Evolutionary conservation across 2,113 vertebrate species (phyloP).

Genomic region (Arothron firmamentum): DNA sequence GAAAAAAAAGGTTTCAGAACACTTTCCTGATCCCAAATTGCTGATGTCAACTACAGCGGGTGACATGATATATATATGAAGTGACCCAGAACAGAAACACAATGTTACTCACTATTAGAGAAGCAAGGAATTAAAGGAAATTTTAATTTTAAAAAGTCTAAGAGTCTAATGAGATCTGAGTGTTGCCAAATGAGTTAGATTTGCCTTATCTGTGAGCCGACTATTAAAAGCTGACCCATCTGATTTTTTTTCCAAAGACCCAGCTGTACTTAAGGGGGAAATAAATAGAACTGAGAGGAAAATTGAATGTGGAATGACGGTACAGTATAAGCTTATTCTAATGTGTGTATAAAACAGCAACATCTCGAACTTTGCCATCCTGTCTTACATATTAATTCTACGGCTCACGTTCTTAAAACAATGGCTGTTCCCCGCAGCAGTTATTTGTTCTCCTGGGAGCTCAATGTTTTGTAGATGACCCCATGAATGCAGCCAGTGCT

Average conservation of each 20-base stretch:
- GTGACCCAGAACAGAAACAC: too few relatives aligned
- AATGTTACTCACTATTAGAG: too few relatives aligned
- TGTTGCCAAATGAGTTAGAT: slow-evolving; percentile 12
- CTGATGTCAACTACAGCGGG: too few relatives aligned
- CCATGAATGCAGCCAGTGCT: slow-evolving; percentile 39
- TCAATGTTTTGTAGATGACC: slow-evolving; percentile 37
- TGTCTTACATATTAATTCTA: slow-evolving; percentile 15
- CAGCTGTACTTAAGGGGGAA: slow-evolving; percentile 21
- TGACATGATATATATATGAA: too few relatives aligned
- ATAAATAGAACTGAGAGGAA: slow-evolving; percentile 2
- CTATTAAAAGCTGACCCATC: slow-evolving; percentile 47
- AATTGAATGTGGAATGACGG: background rate
- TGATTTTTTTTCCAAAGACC: slow-evolving; percentile 31
- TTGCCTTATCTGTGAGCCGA: slow-evolving; percentile 41
- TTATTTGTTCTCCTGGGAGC: slow-evolving; percentile 45
- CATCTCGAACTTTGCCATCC: slow-evolving; percentile 10
- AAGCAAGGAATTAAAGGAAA: too few relatives aligned
- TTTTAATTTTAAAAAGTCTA: too few relatives aligned
- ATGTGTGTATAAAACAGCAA: slow-evolving; percentile 8
- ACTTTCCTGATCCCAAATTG: too few relatives aligned
- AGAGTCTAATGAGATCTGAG: background rate
- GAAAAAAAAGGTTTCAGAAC: too few relatives aligned
- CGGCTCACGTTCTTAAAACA: slow-evolving; percentile 13
- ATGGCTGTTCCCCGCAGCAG: slow-evolving; percentile 4
- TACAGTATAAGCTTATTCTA: slow-evolving; percentile 5